Evolutionary conservation across 2,797 vertebrate genomes (phyloP).

Genomic region (Lycodopsis pacificus): DNA sequence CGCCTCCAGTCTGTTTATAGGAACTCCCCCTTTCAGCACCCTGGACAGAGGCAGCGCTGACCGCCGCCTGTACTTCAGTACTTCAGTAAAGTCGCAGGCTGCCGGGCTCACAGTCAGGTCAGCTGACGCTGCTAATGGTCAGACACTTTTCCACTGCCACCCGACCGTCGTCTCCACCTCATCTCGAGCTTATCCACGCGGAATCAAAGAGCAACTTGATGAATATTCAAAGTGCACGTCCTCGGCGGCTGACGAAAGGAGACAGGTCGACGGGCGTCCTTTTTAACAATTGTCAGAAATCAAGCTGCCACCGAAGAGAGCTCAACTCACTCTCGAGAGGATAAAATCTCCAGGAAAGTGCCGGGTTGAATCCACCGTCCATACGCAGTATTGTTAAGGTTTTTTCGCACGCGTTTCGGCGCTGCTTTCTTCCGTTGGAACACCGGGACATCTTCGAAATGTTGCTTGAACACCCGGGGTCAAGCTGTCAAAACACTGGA

Average conservation of each 20-base stretch:
- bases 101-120: conserved; percentile 65
- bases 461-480: conserved; percentile 89
- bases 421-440: conserved; percentile 6
- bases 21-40: conserved; percentile 85
- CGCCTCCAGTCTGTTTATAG: conserved; percentile 61
- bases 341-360: conserved; percentile 41
- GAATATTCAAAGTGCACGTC: conserved; percentile 64
- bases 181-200: conserved; percentile 38
- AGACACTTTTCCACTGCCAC: conserved; percentile 32
- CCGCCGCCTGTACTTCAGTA: conserved; percentile 17
- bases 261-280: conserved; percentile 21
- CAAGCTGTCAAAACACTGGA: conserved; percentile 82
- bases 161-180: conserved; percentile 31
- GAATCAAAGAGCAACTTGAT: conserved; percentile 70
- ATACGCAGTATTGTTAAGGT: not conserved
- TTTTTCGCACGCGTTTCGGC: not conserved
- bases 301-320: conserved; percentile 14
- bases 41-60: conserved; percentile 81
- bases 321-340: conserved; percentile 45
- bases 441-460: conserved; percentile 65
- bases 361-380: not conserved
- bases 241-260: conserved; percentile 39
- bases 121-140: conserved; percentile 72
- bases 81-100: conserved; percentile 37
- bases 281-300: conserved; percentile 34